A percentile compares a stretch with the other conserved stretches of the same genome.
phyloP scores from a whole-genome alignment of 2,797 vertebrate species.

The Scyliorhinus canicula region DNA sequence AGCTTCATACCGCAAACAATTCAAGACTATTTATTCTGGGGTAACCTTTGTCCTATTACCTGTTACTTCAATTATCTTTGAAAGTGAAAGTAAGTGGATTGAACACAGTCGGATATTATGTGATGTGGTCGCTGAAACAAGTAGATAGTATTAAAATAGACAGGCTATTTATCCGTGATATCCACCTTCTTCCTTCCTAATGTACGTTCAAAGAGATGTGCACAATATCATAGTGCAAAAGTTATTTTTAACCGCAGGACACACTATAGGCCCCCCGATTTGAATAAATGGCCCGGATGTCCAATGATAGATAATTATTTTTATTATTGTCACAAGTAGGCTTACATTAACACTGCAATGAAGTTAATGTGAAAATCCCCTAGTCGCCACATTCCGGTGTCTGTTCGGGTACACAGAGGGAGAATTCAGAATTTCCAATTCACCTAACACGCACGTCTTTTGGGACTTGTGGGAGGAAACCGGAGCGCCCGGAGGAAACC shows the following conservation, averaged over 20 bases:
- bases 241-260: neutral
- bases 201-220: neutral
- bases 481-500: too few relatives aligned
- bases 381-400: too few relatives aligned
- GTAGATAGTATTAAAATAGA: neutral
- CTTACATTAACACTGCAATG: too few relatives aligned
- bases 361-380: too few relatives aligned
- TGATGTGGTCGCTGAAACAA: neutral
- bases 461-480: too few relatives aligned
- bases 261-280: neutral
- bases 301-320: too few relatives aligned
- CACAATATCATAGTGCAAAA: neutral
- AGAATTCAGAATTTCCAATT: too few relatives aligned
- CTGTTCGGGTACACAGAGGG: too few relatives aligned
- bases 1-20: neutral
- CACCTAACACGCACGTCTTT: too few relatives aligned
- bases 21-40: neutral
- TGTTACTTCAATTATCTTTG: neutral
- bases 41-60: neutral
- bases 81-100: neutral
- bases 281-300: neutral
- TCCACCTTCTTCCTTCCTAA: neutral
- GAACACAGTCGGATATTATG: neutral
- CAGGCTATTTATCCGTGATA: neutral
- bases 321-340: too few relatives aligned